Percentiles rank a stretch among this genome's conserved stretches.
Evolutionary conservation across 2,797 vertebrate genomes (phyloP).

Genomic region (Coendou prehensilis): DNA sequence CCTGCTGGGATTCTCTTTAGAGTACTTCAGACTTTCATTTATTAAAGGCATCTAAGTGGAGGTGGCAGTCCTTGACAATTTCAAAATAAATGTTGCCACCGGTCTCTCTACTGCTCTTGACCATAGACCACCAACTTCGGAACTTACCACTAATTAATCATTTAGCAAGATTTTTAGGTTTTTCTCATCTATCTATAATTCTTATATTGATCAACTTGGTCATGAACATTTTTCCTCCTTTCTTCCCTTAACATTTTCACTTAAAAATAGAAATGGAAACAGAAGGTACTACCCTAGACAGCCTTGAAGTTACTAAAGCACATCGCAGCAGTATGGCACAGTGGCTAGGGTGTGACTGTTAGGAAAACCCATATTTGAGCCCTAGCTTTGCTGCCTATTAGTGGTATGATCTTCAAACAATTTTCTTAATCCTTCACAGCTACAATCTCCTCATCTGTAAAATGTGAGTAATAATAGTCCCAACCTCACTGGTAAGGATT

Average conservation of each 20-base stretch:
- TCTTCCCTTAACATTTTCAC: not conserved
- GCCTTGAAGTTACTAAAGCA: not conserved
- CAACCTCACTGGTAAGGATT: not conserved
- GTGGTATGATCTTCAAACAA: not conserved
- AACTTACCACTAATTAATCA: slow-evolving; percentile 35
- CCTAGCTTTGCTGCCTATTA: not conserved
- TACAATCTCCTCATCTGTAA: slow-evolving; percentile 60
- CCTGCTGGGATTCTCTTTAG: slow-evolving; percentile 76
- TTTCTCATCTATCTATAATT: slow-evolving; percentile 38
- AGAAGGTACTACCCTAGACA: not conserved
- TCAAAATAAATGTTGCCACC: slow-evolving; percentile 69
- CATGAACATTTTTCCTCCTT: not conserved
- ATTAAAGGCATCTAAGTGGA: slow-evolving; percentile 76
- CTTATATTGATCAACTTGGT: slow-evolving; percentile 10
- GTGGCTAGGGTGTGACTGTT: not conserved
- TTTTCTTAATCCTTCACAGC: not conserved
- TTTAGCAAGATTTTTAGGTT: slow-evolving; percentile 37
- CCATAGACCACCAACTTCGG: slow-evolving; percentile 24
- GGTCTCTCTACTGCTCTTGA: not conserved
- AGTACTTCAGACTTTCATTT: slow-evolving; percentile 78
- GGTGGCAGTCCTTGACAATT: slow-evolving; percentile 64
- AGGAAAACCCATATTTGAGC: not conserved
- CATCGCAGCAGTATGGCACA: fast-evolving
- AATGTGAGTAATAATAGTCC: not conserved
- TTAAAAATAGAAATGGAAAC: slow-evolving; percentile 32